Conservation (phyloP, 2,888 invertebrate species). For the Eretmocerus hayati region DNA sequence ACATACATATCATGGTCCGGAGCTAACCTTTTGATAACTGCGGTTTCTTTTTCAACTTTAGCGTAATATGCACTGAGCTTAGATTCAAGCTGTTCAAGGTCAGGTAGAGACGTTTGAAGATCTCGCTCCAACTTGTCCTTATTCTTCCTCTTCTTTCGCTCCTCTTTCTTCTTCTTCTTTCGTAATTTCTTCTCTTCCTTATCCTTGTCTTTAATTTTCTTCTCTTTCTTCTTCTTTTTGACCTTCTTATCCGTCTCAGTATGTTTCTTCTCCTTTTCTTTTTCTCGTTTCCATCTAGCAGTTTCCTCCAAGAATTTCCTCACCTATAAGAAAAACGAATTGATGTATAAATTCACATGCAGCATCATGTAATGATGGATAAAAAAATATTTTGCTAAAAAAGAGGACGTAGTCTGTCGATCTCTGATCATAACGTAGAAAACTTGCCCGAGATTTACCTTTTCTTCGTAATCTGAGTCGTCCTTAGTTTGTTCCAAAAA, state of each 20-base stretch:
- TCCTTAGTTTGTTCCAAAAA: conserved; percentile 74
- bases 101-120: conserved; percentile 62
- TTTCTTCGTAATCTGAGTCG: conserved; percentile 79
- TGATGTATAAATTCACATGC: neutral
- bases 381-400: neutral
- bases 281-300: conserved; percentile 68
- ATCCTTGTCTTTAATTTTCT: conserved; percentile 64
- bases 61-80: conserved; percentile 73
- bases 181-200: conserved; percentile 53
- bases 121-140: conserved; percentile 56
- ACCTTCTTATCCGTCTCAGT: conserved; percentile 58
- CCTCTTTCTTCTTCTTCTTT: conserved; percentile 60
- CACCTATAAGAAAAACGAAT: conserved; percentile 48
- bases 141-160: conserved; percentile 51
- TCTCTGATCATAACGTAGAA: too few species aligned
- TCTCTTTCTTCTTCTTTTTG: conserved; percentile 68
- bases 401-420: too few species aligned
- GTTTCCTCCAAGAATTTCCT: conserved; percentile 80
- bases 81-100: conserved; percentile 68
- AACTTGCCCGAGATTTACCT: too few species aligned
- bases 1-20: conserved; percentile 5
- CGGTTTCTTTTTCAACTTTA: conserved; percentile 61
- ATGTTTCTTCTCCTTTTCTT: conserved; percentile 67
- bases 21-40: conserved; percentile 51
- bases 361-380: too few species aligned